phyloP scores from a whole-genome alignment of 1,140 invertebrate species.

The Meloidogyne floridensis region DNA sequence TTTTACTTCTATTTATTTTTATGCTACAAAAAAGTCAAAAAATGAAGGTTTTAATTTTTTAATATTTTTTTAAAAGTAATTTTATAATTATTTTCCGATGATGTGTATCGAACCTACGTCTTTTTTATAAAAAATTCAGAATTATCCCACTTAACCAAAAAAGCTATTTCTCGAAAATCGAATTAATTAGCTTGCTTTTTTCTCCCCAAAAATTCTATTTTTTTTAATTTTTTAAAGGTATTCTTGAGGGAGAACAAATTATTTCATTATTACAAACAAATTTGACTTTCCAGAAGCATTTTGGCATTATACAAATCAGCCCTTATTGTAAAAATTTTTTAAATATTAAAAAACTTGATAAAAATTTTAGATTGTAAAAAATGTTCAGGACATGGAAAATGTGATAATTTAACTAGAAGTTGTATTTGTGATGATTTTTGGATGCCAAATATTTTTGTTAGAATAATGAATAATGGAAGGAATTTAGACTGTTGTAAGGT shows the following conservation, averaged over 20 bases:
- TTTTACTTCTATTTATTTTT: neutral
- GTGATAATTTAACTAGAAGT: neutral
- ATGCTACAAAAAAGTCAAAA: neutral
- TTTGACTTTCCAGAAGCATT: neutral
- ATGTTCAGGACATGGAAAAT: neutral
- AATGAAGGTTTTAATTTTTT: neutral
- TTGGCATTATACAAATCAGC: neutral
- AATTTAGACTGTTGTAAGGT: neutral
- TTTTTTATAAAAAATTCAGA: no score
- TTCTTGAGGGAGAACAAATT: neutral
- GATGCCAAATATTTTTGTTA: conserved; percentile 2
- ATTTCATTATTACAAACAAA: neutral
- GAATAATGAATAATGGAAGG: neutral
- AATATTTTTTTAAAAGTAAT: neutral
- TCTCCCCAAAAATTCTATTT: neutral
- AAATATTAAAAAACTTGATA: neutral
- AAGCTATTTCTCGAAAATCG: no score
- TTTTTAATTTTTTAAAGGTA: neutral
- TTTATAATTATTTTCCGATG: neutral
- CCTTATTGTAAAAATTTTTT: neutral
- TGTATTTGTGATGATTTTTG: conserved; percentile 2
- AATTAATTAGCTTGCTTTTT: no score
- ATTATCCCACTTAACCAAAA: no score
- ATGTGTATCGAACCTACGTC: neutral
- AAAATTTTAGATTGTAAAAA: conserved; percentile 3